phyloP scores from a whole-genome alignment of 1,140 invertebrate genomes.

The Cheumatopsyche charites region DNA sequence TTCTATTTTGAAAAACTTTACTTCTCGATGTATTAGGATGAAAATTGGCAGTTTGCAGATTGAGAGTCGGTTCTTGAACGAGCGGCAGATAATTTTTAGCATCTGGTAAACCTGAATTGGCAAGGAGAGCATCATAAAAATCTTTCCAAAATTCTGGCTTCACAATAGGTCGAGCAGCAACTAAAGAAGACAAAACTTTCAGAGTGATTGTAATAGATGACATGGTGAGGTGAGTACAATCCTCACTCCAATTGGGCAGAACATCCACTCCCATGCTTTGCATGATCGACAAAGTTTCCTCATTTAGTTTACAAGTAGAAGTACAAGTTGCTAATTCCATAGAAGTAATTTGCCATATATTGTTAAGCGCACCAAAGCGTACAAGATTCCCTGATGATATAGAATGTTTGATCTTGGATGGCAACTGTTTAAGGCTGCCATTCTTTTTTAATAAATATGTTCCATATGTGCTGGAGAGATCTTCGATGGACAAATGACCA shows the following conservation, averaged over 20 bases:
- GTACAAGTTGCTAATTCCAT: slow-evolving; percentile 55
- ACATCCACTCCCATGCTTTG: slow-evolving; percentile 56
- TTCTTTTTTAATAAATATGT: slow-evolving; percentile 55
- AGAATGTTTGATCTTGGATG: slow-evolving; percentile 50
- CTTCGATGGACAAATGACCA: slow-evolving; percentile 53
- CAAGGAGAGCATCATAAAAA: slow-evolving; percentile 57
- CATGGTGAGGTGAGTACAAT: slow-evolving; percentile 71
- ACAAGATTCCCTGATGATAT: slow-evolving; percentile 58
- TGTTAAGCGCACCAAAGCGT: slow-evolving; percentile 62
- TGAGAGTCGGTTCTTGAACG: slow-evolving; percentile 63
- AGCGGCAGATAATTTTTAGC: slow-evolving; percentile 62
- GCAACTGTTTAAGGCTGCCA: slow-evolving; percentile 47
- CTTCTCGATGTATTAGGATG: slow-evolving; percentile 59
- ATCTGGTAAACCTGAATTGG: slow-evolving; percentile 57
- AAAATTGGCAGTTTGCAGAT: slow-evolving; percentile 63
- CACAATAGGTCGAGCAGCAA: slow-evolving; percentile 68
- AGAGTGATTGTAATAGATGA: slow-evolving; percentile 69
- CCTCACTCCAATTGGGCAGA: slow-evolving; percentile 57
- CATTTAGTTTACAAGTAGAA: slow-evolving; percentile 57
- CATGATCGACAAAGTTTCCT: slow-evolving; percentile 53
- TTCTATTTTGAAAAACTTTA: slow-evolving; percentile 64
- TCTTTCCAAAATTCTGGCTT: slow-evolving; percentile 66
- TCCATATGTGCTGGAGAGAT: slow-evolving; percentile 63
- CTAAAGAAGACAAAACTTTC: slow-evolving; percentile 71
- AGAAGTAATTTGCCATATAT: slow-evolving; percentile 58